Evolutionary conservation across 1,140 invertebrate species (phyloP).

Genomic region (Eupeodes corollae): DNA sequence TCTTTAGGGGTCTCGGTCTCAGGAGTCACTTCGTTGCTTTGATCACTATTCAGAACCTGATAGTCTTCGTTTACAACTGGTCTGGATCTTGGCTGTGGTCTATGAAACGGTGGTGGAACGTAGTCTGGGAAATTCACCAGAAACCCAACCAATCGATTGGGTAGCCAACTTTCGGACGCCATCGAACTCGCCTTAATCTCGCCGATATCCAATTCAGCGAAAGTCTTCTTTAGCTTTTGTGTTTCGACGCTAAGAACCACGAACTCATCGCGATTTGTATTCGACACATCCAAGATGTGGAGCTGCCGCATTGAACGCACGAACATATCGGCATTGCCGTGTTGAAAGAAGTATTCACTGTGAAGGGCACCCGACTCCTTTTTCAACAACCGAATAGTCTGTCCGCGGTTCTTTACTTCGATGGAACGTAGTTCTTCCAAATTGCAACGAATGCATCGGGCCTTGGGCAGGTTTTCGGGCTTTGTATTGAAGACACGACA

Average conservation of each 20-base stretch:
- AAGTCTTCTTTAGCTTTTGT: constrained; percentile 66
- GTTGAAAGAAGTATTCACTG: constrained; percentile 73
- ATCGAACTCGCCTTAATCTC: constrained; percentile 27
- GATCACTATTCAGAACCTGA: constrained; percentile 1
- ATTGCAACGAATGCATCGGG: constrained; percentile 50
- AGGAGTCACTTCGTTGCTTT: not conserved
- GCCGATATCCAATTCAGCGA: constrained; percentile 66
- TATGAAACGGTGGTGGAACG: constrained; percentile 48
- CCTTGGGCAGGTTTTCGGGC: constrained; percentile 25
- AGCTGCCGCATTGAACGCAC: constrained; percentile 48
- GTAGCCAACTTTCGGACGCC: constrained; percentile 25
- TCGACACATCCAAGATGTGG: constrained; percentile 24
- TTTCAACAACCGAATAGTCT: constrained; percentile 57
- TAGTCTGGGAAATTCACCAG: constrained; percentile 29
- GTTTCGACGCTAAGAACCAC: constrained; percentile 33
- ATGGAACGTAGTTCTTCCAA: constrained; percentile 57
- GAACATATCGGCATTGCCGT: constrained; percentile 71
- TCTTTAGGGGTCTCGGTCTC: not conserved
- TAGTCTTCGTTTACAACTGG: constrained; percentile 40
- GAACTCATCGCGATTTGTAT: constrained; percentile 18
- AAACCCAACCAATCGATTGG: constrained; percentile 27
- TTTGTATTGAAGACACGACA: constrained; percentile 35
- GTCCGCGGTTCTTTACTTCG: constrained; percentile 51
- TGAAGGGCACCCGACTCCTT: constrained; percentile 58
- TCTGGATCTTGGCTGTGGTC: constrained; percentile 49